These are phyloP conservation scores for Psilopogon haemacephalus DNA, from an alignment of 2,113 vertebrate genomes.

Conservation along the genomic window DNA sequence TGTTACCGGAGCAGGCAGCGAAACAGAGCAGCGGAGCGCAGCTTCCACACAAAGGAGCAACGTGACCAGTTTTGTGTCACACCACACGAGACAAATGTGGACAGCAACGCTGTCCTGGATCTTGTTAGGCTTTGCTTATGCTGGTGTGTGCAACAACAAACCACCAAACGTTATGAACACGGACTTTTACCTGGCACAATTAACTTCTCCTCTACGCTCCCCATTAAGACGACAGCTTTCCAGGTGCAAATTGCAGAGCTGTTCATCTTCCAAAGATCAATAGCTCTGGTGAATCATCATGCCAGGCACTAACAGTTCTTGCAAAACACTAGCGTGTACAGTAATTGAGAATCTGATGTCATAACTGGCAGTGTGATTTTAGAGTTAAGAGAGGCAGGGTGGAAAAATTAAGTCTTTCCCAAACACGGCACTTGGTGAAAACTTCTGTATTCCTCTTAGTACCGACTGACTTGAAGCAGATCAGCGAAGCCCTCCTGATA, in stretches of 20 bases:
- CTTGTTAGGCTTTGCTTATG: neutral
- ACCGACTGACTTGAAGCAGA: neutral
- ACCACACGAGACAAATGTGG: neutral
- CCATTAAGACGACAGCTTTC: constrained; percentile 31
- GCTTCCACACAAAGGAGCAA: neutral
- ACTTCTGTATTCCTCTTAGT: constrained; percentile 15
- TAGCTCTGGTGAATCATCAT: constrained; percentile 61
- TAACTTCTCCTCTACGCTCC: neutral
- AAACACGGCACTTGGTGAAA: neutral
- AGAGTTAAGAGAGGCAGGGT: neutral
- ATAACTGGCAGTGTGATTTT: neutral
- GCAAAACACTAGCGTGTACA: constrained; percentile 45
- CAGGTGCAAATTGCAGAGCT: constrained; percentile 49
- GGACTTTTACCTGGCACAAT: neutral
- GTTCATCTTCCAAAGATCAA: constrained; percentile 62
- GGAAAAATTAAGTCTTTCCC: neutral
- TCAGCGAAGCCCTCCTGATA: neutral
- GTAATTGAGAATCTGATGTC: constrained; percentile 47
- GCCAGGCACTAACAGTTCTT: constrained; percentile 21
- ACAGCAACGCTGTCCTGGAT: neutral
- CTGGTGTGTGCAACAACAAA: neutral
- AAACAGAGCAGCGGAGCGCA: neutral
- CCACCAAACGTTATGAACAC: neutral
- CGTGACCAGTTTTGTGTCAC: neutral
- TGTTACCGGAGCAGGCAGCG: neutral